These are phyloP conservation scores for Rotaria socialis DNA, from an alignment of 2,888 invertebrate species.

Conservation along the genomic window DNA sequence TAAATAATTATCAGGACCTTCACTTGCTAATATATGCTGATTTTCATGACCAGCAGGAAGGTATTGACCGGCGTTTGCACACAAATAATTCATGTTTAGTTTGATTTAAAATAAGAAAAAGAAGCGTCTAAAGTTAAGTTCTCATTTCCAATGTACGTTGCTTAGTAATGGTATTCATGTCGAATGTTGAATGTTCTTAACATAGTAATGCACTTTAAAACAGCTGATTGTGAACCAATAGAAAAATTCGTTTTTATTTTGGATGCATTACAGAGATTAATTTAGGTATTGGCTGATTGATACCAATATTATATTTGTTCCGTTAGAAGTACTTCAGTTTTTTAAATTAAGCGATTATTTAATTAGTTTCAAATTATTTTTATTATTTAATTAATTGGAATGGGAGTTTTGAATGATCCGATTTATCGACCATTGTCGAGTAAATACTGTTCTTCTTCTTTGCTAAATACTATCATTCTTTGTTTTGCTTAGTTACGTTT, in stretches of 20 bases:
- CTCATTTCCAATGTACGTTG: background rate
- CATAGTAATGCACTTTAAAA: background rate
- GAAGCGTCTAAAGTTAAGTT: background rate
- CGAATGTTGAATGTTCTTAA: background rate
- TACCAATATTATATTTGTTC: background rate
- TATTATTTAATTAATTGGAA: background rate
- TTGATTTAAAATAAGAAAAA: background rate
- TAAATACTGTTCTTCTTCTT: background rate
- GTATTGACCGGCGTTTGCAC: background rate
- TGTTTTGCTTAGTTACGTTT: background rate
- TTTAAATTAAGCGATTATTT: background rate
- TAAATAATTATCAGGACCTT: conserved; percentile 57
- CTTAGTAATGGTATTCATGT: background rate
- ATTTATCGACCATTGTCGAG: conserved; percentile 32
- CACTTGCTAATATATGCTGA: conserved; percentile 55
- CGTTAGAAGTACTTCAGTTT: background rate
- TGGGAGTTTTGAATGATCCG: background rate
- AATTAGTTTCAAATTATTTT: background rate
- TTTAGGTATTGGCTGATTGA: too few species aligned
- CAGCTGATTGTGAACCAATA: background rate
- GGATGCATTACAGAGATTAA: too few species aligned
- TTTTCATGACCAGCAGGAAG: conserved; percentile 54
- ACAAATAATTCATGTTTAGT: background rate
- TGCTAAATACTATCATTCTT: background rate
- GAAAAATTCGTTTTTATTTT: background rate